Base-by-base conservation (phyloP, 2,113 vertebrate genomes). In the Phalacrocorax carbo region DNA sequence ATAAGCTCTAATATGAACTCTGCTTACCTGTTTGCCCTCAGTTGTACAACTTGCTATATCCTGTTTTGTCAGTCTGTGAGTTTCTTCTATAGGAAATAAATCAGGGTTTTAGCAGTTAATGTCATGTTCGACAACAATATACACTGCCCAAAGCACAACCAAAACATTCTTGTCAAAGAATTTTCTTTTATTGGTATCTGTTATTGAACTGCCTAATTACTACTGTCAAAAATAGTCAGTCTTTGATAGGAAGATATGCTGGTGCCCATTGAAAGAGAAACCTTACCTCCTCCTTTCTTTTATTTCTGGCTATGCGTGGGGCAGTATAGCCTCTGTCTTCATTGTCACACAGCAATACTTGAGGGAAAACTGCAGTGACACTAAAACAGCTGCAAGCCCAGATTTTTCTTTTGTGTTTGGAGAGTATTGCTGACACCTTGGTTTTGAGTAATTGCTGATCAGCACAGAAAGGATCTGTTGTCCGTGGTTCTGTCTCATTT, bases 301-400 rank as follows among this genome's bases (percentile, higher is more conserved):
- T 87, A 36, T 79, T 94, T 22, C 42, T 82, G 65, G 12, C 32
- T 89, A 18, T 15, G 20, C 34, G 7, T 52, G 21, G 85, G 61
- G 66, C 48, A 88, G 36, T 57, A 15, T 17, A 89, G 86, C 58
- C 54, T 86, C 69, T 94, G 66, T 69, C 30, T 92, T 92, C 65
- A n/a, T 82, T 88, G 66, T 76, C 88, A 57, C 42, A 26, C 69
- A 69, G 36, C 57, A 54, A 16, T 72, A 55, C 82, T 84, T 72
- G 38, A 73, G 88, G 75, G 85, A 86, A 46, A 93, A 10, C 38
- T 55, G 75, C 89, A 86, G 13, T 58, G 42, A 55, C 44, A 42
- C 54, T 75, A 52, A 86, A 95, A 57, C 76, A 92, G 61, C 91
- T 94, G 90, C 69, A 96, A 92, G 60, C n/a, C 72, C 80, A 89